These are phyloP conservation scores for Temnothorax rugatulus DNA, from an alignment of 2,888 invertebrate species.

Conservation along the genomic window DNA sequence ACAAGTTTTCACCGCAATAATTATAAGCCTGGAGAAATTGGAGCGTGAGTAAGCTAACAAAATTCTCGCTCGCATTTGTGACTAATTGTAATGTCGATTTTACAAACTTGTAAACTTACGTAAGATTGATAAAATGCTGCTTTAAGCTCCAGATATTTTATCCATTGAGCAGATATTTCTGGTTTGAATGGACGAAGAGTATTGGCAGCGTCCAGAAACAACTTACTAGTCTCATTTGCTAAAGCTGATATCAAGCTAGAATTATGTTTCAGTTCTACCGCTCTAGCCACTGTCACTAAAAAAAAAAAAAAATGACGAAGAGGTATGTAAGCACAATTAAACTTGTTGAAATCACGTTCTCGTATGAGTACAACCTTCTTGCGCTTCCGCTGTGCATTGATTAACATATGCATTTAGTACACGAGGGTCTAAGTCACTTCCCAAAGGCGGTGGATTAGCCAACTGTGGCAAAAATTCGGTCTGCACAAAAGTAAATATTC, in stretches of 20 bases:
- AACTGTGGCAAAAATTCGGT: slow-evolving; percentile 85
- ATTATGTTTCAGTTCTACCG: slow-evolving; percentile 89
- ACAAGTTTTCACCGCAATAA: slow-evolving; percentile 88
- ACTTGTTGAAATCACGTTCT: background rate
- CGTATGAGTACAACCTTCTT: slow-evolving; percentile 86
- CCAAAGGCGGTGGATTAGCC: slow-evolving; percentile 84
- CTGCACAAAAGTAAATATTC: slow-evolving; percentile 88
- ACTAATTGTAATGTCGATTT: background rate
- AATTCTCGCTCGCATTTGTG: slow-evolving; percentile 11
- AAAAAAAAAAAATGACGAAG: slow-evolving; percentile 55
- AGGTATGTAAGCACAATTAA: slow-evolving; percentile 17
- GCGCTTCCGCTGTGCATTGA: slow-evolving; percentile 90
- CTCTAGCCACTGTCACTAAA: slow-evolving; percentile 88
- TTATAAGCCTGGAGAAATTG: slow-evolving; percentile 87
- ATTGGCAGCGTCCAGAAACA: slow-evolving; percentile 88
- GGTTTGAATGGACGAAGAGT: slow-evolving; percentile 87
- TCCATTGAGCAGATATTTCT: slow-evolving; percentile 88
- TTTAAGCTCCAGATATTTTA: slow-evolving; percentile 88
- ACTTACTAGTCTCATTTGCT: slow-evolving; percentile 88
- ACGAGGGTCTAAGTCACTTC: slow-evolving; percentile 88
- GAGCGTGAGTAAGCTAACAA: background rate
- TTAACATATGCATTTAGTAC: slow-evolving; percentile 88
- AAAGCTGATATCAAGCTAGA: slow-evolving; percentile 88
- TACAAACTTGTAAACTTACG: slow-evolving; percentile 86
- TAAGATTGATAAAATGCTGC: slow-evolving; percentile 88